Evolutionary conservation across 2,888 invertebrate genomes (phyloP), one percentile per base, ranked within the genome.

Genomic region (Cyclophora punctaria): DNA sequence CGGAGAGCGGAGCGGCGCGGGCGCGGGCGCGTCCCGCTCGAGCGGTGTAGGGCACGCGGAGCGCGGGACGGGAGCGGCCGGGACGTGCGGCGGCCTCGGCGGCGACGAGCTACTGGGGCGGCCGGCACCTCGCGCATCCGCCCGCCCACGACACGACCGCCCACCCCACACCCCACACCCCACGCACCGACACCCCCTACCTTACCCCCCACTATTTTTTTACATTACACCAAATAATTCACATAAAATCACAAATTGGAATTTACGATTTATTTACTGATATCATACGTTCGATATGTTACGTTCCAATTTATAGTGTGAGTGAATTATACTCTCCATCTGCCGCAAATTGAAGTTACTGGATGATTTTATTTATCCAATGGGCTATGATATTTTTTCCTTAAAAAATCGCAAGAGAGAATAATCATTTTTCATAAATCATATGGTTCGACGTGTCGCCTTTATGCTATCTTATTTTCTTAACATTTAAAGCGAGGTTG

Each of bases 181-280:
- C 71, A 73, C 80, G 45, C 49, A 48, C 47, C 77, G 77, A 76
- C 20, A 20, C 72, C 52, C 48, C 64, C 66, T 65, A 64, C 76
- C 75, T 78, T 80, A 78, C 78, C 72, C 79, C 80, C 79, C 71
- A 76, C 79, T 77, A 78, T 80, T 77, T 79, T 20, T 80, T 78
- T 75, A 76, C 76, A 75, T 78, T 74, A 73, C 75, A 73, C 73
- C 67, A 60, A 72, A 72, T 68, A 64, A 68, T 67, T 68, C 55
- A 55, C 55, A 66, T 63, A 56, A 60, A 62, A 59, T 63, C 56
- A 51, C 56, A 59, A 64, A 61, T 62, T 63, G 56, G 47, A 61
- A 63, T 59, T 56, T 58, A 56, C 57, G 47, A 63, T 62, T 62
- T 57, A 61, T 64, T 58, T 59, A 52, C 52, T 49, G 51, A 58